Base-by-base conservation (phyloP, 92 coral and sea anemone genomes). In the Plumapathes pennacea region DNA sequence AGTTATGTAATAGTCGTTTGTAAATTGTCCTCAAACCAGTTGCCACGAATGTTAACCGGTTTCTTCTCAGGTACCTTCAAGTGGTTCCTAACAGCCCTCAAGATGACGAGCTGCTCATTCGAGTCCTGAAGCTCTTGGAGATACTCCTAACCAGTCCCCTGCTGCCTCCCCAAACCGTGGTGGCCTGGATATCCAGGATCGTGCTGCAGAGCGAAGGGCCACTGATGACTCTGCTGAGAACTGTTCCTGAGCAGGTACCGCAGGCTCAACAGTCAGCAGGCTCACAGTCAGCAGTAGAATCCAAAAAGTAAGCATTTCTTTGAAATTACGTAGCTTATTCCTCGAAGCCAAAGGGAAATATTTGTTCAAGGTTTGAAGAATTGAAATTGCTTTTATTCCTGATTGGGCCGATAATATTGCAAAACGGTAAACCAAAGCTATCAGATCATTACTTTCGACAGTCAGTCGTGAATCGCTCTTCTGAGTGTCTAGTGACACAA, bases 61-160 rank as follows among this genome's bases (percentile, higher is more conserved):
- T n/a, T n/a, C 36, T 57, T 59, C 60, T n/a, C 56, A 90, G 97
- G 62, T 91, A 80, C 60, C 86, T 94, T 21, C 78, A 65, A 22
- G 96, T 94, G 57, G 78, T 86, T 11, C 99, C 99, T 43, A 88
- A 85, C 62, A 94, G 81, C 57, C 28, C 76, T 41, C 89, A 94
- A 14, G 99, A 94, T 39, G 96, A 94, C 61, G 73, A 57, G 21
- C 68, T 94, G 19, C 85, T 88, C 36, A 57, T 56, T 31, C 86
- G 77, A 36, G 64, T 83, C 10, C 77, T 94, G 22, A 77, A 10
- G 23, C 73, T 94, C 64, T 66, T 94, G 22, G 72, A 77, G 38
- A 54, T 57, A 11, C 56, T 87, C 53, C 86, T 88, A 10, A 66
- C 96, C 57, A 68, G 81, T 49, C 83, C 79, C 26, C 46, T 52